A percentile compares a stretch with the other conserved stretches of the same genome.
Evolutionary conservation across 2,888 invertebrate genomes (phyloP).

Genomic region (Cantharis rufa): DNA sequence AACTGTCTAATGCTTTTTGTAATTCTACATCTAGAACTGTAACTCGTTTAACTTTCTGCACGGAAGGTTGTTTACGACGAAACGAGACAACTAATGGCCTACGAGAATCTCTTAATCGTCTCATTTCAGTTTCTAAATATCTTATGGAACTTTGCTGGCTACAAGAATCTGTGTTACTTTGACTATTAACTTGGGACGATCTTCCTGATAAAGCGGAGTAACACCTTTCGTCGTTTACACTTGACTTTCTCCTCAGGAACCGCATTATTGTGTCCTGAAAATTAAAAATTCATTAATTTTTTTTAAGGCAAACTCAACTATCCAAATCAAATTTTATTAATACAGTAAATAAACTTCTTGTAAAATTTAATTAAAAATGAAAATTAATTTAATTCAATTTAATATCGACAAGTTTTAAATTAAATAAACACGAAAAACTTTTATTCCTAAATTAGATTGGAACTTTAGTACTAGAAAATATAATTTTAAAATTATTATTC

Average conservation of each 20-base stretch:
- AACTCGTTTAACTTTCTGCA: slow-evolving; percentile 35
- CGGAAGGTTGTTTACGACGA: slow-evolving; percentile 38
- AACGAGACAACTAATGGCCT: slow-evolving; percentile 55
- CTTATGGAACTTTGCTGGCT: slow-evolving; percentile 51
- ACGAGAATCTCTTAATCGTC: slow-evolving; percentile 48
- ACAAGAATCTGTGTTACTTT: slow-evolving; percentile 52
- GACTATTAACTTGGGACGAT: slow-evolving; percentile 49
- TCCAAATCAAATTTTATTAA: not conserved
- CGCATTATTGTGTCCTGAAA: slow-evolving; percentile 50
- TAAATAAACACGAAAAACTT: not conserved
- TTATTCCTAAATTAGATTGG: not conserved
- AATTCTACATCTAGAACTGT: slow-evolving; percentile 38
- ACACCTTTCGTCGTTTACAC: slow-evolving; percentile 46
- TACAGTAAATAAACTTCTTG: not conserved
- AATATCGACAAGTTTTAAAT: not conserved
- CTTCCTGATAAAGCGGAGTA: slow-evolving; percentile 51
- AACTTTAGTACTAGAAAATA: too few species aligned
- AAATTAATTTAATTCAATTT: not conserved
- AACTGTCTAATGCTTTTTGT: slow-evolving; percentile 40
- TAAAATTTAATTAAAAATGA: not conserved
- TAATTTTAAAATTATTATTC: too few species aligned
- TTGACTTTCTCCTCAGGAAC: slow-evolving; percentile 41
- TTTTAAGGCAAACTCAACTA: not conserved
- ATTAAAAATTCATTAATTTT: not conserved
- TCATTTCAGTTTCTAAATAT: slow-evolving; percentile 53